Evolutionary conservation across 92 coral and sea anemone species (phyloP).

Genomic region (Hydrozoanthus gracilis): DNA sequence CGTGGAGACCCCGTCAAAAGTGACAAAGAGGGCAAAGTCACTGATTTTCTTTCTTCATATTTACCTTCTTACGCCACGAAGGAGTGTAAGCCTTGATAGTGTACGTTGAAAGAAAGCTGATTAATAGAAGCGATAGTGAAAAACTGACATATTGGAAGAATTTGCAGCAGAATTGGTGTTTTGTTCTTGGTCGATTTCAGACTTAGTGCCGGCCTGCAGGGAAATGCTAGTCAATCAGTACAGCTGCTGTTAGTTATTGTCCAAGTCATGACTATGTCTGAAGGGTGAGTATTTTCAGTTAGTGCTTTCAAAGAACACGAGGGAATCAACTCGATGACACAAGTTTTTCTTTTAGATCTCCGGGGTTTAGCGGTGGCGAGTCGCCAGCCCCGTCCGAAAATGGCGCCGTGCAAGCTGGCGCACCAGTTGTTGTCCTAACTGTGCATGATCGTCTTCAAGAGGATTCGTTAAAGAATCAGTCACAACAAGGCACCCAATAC

Average conservation of each 20-base stretch:
- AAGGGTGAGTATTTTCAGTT: constrained; percentile 59
- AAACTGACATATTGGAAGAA: neutral
- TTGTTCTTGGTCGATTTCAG: neutral
- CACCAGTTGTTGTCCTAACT: constrained; percentile 74
- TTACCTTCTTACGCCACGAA: neutral
- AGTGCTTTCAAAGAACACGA: constrained; percentile 41
- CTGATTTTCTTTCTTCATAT: neutral
- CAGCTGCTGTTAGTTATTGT: constrained; percentile 43
- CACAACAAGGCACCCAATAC: constrained; percentile 24
- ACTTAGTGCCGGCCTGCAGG: neutral
- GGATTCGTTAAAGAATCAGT: constrained; percentile 44
- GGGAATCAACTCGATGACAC: neutral
- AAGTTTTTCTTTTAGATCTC: constrained; percentile 20
- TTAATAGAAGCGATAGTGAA: neutral
- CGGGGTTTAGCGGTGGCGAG: constrained; percentile 22
- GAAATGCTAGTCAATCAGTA: constrained; percentile 1
- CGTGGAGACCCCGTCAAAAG: neutral
- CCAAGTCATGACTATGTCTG: constrained; percentile 64
- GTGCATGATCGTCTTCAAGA: constrained; percentile 72
- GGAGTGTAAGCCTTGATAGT: neutral
- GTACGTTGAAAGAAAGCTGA: neutral
- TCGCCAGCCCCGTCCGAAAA: constrained; percentile 47
- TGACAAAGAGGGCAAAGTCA: neutral
- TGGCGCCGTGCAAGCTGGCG: constrained; percentile 41
- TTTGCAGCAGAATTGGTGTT: neutral